Base-by-base conservation (phyloP, 2,113 vertebrate genomes). In the Alouatta palliata region DNA sequence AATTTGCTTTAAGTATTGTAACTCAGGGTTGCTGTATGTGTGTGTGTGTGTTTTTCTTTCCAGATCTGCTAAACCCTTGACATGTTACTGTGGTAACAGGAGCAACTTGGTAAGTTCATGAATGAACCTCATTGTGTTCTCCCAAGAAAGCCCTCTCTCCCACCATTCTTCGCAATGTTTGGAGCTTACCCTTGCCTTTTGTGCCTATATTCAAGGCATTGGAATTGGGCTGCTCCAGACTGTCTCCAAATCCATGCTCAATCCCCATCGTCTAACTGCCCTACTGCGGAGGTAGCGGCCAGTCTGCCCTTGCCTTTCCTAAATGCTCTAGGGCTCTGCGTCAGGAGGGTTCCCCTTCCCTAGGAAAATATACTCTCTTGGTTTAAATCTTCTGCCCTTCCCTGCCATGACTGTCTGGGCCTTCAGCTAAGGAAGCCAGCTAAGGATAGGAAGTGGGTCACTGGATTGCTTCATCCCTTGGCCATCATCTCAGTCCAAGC, bases 51-150 rank as follows among this genome's bases (percentile, higher is more conserved):
- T 43, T 47, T 49, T 30, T 30, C 11, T 23, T 91, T 56, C 52
- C 56, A 96, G 96, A 97, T 96, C 92, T 91, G 85, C 85, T 91
- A 97, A 97, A 93, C 96, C 94, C 94, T 96, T 97, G 96, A 97
- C 92, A 89, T 84, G 98, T 98, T 98, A 97, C 97, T 98, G 96
- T 98, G 97, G 97, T 90, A 98, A 98, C 97, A 81, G 93, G 40
- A 96, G 80, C 77, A 79, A 91, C 88, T 95, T 92, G 71, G 92
- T 45, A 88, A 95, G 96, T 89, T 96, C 84, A 71, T 96, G 97
- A 97, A 98, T 97, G 97, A 96, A 73, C 14, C 71, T n/a, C 82
- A 90, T 58, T 95, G 95, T 97, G 82, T 56, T 19, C 40, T 37
- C 87, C 47, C 35, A 49, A 92, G 80, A 40, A 61, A 89, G 75